Evolutionary conservation across 1,140 invertebrate species (phyloP), one percentile per base, ranked within the genome.

Genomic region (Ephestia elutella): DNA sequence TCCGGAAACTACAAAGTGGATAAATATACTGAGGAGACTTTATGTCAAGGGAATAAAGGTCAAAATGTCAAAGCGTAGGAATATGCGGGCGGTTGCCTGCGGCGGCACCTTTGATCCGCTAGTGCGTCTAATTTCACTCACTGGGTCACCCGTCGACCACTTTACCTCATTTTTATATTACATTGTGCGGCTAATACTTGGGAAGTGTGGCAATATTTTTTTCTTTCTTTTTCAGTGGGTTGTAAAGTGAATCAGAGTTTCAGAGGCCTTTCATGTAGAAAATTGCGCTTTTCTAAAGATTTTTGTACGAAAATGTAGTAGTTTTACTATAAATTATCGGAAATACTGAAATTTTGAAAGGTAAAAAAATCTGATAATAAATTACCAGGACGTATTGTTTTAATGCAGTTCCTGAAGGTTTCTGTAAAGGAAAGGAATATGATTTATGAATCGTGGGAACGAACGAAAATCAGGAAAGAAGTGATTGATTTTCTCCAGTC

Each of bases 401-500:
- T 44, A 44, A 44, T 44, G 38, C 38, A 44, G 38, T 44, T 44
- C 15, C 13, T 25, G 21, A 7, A 7, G 38, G 13, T 15, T 5
- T 15, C 38, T 44, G 38, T 2, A 13, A 44, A 44, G 13, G 38
- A 44, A 44, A 44, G 15, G 13, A n/a, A 13, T 44, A 44, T 44
- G 38, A 44, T 44, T 44, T 44, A 44, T 44, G 38, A 44, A 44
- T 44, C 13, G 38, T 44, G 2, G 5, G 38, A 44, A 44, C 13
- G 38, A 44, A 44, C 13, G 13, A 44, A 44, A 44, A 44, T 44
- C 38, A 44, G 38, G 15, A 44, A 44, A 44, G 38, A 44, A 44
- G 38, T 44, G 38, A 44, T 44, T 44, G 38, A 44, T 44, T 44
- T 44, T 44, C 10, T 44, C 15, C n/a, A 44, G 38, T 44, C 38